Evolutionary conservation across 2,113 vertebrate genomes (phyloP).

Genomic region (Blennius ocellaris): DNA sequence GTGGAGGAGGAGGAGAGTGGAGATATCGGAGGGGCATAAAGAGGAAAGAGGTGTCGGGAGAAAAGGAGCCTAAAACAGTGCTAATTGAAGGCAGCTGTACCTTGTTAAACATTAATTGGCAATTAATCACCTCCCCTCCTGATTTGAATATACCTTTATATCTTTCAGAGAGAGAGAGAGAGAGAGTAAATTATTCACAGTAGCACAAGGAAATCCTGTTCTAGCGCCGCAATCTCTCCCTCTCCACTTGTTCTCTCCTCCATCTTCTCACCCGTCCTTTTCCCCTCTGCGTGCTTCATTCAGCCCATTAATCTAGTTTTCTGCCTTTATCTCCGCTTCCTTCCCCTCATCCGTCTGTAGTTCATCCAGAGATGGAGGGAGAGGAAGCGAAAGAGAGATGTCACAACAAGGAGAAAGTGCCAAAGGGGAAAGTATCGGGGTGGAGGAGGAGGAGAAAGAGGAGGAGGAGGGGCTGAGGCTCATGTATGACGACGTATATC

Average conservation of each 20-base stretch:
- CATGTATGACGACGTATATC: slow-evolving; percentile 5
- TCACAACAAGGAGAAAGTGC: slow-evolving; percentile 55
- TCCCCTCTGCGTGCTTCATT: slow-evolving; percentile 44
- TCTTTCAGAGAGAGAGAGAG: slow-evolving; percentile 30
- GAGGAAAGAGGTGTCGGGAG: slow-evolving; percentile 19
- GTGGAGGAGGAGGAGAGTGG: background rate
- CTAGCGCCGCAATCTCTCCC: slow-evolving; percentile 18
- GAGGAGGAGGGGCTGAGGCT: slow-evolving; percentile 19
- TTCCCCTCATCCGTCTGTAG: slow-evolving; percentile 48
- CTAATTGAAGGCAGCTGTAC: slow-evolving; percentile 86
- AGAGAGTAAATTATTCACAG: slow-evolving; percentile 64
- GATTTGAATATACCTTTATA: slow-evolving; percentile 69
- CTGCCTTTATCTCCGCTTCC: slow-evolving; percentile 66
- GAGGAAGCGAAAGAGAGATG: slow-evolving; percentile 46
- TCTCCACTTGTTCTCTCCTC: slow-evolving; percentile 33
- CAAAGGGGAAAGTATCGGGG: slow-evolving; percentile 13
- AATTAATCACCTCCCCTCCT: slow-evolving; percentile 75
- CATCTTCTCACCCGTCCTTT: slow-evolving; percentile 38
- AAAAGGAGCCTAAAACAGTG: slow-evolving; percentile 61
- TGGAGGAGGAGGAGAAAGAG: background rate
- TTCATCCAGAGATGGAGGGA: slow-evolving; percentile 40
- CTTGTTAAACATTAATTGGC: slow-evolving; percentile 84
- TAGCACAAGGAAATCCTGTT: slow-evolving; percentile 54
- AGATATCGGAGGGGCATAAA: slow-evolving; percentile 7
- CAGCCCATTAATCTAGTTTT: slow-evolving; percentile 69